Percentiles rank a stretch among this genome's conserved stretches.
Conservation (phyloP, 1,140 invertebrate species). For the Magallana angulata region DNA sequence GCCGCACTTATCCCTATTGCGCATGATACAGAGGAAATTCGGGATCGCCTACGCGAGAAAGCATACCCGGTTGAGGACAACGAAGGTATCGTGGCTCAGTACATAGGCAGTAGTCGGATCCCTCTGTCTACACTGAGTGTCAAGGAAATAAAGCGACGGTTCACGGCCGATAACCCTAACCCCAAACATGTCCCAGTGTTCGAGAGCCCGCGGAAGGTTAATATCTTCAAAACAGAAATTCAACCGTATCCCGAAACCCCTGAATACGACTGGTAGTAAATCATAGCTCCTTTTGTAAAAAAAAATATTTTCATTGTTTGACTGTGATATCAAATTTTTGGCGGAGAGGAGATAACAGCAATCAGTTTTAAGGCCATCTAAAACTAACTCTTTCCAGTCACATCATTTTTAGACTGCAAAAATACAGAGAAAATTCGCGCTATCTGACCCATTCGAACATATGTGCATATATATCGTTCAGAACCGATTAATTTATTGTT, state of each 20-base stretch:
- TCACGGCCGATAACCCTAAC: not conserved
- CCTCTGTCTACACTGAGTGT: not conserved
- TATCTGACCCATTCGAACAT: too few relatives aligned
- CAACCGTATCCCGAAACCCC: not conserved
- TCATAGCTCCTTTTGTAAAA: too few relatives aligned
- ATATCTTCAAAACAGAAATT: not conserved
- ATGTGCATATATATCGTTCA: too few relatives aligned
- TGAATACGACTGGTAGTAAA: not conserved
- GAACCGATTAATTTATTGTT: too few relatives aligned
- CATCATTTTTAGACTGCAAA: too few relatives aligned
- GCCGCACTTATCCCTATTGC: slow-evolving; percentile 70
- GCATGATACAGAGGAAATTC: slow-evolving; percentile 63
- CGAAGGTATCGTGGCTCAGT: slow-evolving; percentile 48
- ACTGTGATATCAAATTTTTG: too few relatives aligned
- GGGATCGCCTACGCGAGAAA: slow-evolving; percentile 58
- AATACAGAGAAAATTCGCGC: too few relatives aligned
- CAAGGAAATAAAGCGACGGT: not conserved
- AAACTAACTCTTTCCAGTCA: too few relatives aligned
- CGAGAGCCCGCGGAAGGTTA: slow-evolving; percentile 11
- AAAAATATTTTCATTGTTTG: too few relatives aligned
- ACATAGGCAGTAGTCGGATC: slow-evolving; percentile 46
- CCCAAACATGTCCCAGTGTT: slow-evolving; percentile 16
- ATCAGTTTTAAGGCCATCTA: too few relatives aligned
- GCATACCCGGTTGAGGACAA: slow-evolving; percentile 37
- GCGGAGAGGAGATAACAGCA: too few relatives aligned